Base-by-base conservation (phyloP, 2,113 vertebrate genomes). In the Peromyscus maniculatus region DNA sequence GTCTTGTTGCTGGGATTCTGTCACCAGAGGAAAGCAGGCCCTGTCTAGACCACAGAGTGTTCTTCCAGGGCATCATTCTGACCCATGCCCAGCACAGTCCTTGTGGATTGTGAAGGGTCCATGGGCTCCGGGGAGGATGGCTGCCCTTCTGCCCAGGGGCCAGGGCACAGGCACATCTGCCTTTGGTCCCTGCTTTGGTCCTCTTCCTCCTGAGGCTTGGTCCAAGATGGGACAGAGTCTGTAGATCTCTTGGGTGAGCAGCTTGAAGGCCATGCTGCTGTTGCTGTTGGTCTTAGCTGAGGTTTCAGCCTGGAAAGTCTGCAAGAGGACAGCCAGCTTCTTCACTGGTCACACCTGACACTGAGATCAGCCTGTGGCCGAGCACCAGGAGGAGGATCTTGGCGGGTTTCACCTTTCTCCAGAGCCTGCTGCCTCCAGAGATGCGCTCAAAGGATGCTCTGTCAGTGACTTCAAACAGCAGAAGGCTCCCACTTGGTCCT, bases 391-490 rank as follows among this genome's bases (percentile, higher is more conserved):
- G 99, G 66, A 90, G 57, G 36, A 79, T n/a, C 7, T 13, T 86
- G 49, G 52, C 49, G 80, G 62, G 31, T 46, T n/a, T 86, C 28
- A 55, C 24, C 71, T 83, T 75, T 66, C 78, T 90, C 36, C 26
- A 26, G 57, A 83, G 36, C 69, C 79, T 75, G n/a, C 64, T 8
- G 59, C 59, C 31, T 3, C 71, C 31, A 71, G 72, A 90, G 17
- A 46, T 21, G 49, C 24, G 46, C n/a, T 59, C 59, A 13, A 16
- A 87, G 89, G 72, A 91, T 57, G 13, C 10, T 57, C 24, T 43
- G n/a, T 78, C 16, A n/a, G 98, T 99, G 64, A 99, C 93, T 97
- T 99, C 99, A 5, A 99, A 99, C 93, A 99, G 98, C 97, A 99
- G 97, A 98, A 99, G 98, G 55, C 98, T 82, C 99, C 99, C 0